Evolutionary conservation across 2,797 vertebrate species (phyloP), one percentile per base, ranked within the genome.

Genomic region (Clarias pachynema): DNA sequence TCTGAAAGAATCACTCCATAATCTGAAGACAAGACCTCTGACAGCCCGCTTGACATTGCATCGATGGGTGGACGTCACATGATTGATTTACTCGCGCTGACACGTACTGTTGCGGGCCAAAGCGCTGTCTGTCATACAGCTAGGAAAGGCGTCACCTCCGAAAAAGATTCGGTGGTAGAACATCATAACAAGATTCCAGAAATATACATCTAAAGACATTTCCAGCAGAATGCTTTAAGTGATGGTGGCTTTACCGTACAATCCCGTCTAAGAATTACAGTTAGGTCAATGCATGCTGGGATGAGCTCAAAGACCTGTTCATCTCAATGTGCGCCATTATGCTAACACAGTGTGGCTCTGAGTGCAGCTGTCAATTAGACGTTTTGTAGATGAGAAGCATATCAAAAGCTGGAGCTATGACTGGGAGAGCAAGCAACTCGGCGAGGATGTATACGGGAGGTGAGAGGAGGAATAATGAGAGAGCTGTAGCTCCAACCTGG

Each of bases 61-160:
- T 88, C 69, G 68, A 68, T 40, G 63, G 74, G 62, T 84, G 87
- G 87, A 78, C 73, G 3, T 85, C 68, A 44, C 56, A 77, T 94
- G 92, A 94, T 92, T 91, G 93, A 94, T 92, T 15, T 65, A 73
- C 92, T 92, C 91, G 89, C 91, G 91, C 90, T 91, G 93, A 93
- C 93, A 91, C 87, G 85, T 87, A 90, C 90, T 87, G 92, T 92
- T 92, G 93, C 90, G 86, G 88, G 91, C 92, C 87, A 91, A 93
- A 93, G 92, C 91, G 92, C 89, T 91, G 89, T 85, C 89, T 93
- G 93, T 94, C 94, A 93, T 34, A 40, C 53, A 8, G 69, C 59
- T n/a, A 81, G 63, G 26, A 56, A 82, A 82, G 24, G 34, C 66
- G 10, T 56, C 53, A 85, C 70, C 56, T 86, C 68, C 68, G 57